phyloP scores from a whole-genome alignment of 1,140 invertebrate genomes.

The Mactra quadrangularis region DNA sequence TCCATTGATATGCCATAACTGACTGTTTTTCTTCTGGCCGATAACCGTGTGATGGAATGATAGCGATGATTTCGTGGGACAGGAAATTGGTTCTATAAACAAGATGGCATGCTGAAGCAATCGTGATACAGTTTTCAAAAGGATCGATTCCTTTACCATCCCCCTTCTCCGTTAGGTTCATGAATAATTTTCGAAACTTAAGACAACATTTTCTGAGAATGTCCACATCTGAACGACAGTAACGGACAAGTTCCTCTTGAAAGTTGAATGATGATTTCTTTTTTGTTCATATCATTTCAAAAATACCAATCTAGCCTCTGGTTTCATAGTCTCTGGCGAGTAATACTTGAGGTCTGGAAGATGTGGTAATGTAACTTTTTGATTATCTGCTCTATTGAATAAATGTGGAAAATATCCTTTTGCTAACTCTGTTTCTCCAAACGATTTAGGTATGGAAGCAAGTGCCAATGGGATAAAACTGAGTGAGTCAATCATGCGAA shows the following conservation, averaged over 20 bases:
- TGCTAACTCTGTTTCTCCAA: constrained; percentile 29
- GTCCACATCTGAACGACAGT: constrained; percentile 44
- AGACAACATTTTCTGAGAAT: constrained; percentile 24
- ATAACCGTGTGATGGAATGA: constrained; percentile 9
- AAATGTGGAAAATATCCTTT: constrained; percentile 59
- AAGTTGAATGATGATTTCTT: background rate
- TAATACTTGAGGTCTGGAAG: constrained; percentile 35
- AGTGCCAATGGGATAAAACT: constrained; percentile 49
- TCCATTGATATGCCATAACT: constrained; percentile 6
- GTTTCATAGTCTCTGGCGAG: constrained; percentile 2
- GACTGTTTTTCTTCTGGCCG: constrained; percentile 6
- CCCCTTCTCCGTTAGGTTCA: background rate
- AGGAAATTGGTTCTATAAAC: constrained; percentile 18
- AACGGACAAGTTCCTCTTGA: background rate
- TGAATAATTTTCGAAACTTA: constrained; percentile 12
- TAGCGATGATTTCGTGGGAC: background rate
- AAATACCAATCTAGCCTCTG: constrained; percentile 7
- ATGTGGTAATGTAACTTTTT: background rate
- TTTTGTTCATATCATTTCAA: constrained; percentile 20
- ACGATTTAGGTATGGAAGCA: constrained; percentile 12
- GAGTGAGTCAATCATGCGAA: constrained; percentile 28
- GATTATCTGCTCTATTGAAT: constrained; percentile 35
- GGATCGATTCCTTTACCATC: constrained; percentile 6
- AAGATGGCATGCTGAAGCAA: constrained; percentile 17
- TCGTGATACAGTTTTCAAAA: constrained; percentile 21